Evolutionary conservation across 2,888 invertebrate species (phyloP), one percentile per base, ranked within the genome.

Genomic region (Cephonodes hylas): DNA sequence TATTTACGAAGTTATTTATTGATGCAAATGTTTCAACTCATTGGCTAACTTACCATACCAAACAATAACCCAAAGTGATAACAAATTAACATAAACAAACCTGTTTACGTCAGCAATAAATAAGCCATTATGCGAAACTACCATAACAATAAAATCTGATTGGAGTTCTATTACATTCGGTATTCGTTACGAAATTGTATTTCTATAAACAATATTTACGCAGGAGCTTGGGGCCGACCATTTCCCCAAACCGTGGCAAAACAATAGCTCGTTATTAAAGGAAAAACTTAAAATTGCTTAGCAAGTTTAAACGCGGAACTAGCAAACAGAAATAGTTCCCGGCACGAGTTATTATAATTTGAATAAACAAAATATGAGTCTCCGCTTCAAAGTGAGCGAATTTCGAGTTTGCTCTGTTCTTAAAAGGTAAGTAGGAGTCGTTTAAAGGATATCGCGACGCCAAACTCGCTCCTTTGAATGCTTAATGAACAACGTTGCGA

Each of bases 401-500:
- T n/a, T 46, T 10, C 27, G 18, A 18, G 27, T 27, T 27, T 18
- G 31, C 18, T 53, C 18, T 31, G 31, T 31, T 53, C 31, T 53
- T 31, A 53, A 45, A 48, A 53, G 53, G 53, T 53, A 53, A 53
- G 31, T 46, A 13, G n/a, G 23, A 46, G 46, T 25, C 23, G 53
- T 81, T 76, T 70, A 75, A 71, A 75, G 71, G 73, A 76, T 73
- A 73, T 72, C 66, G 69, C 63, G 72, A 66, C 64, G 71, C 73
- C 73, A 64, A 71, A 38, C 73, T 75, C 71, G 73, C 73, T 73
- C 71, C 74, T 76, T 74, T 84, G 84, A 85, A 85, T 84, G 73
- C 73, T 71, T 82, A 83, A 85, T 81, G 81, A 84, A 77, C 72
- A 70, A 73, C 76, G 75, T 76, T 80, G 77, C 73, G 31, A 53